A percentile compares a stretch with the other conserved stretches of the same genome.
Conservation (phyloP, 1,140 invertebrate species). For the Hyposmocoma kahamanoa region DNA sequence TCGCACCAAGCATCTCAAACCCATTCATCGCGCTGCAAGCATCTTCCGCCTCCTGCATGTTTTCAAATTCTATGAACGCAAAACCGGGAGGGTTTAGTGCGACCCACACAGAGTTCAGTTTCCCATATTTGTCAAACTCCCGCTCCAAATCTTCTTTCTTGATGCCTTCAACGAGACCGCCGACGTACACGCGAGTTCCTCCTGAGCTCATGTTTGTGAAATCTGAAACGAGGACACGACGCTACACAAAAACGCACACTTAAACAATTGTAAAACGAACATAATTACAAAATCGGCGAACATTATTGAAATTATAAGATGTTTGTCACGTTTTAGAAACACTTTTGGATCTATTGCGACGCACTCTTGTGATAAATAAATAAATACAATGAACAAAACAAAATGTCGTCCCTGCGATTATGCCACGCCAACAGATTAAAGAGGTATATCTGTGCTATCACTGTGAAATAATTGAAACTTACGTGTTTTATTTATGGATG, state of each 20-base stretch:
- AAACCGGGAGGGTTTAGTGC: conserved; percentile 88
- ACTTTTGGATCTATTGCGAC: too few relatives aligned
- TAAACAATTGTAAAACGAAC: too few relatives aligned
- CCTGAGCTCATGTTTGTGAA: conserved; percentile 61
- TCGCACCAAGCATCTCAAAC: conserved; percentile 85
- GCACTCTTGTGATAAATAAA: conserved; percentile 27
- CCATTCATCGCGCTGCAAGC: conserved; percentile 95
- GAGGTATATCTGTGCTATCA: too few relatives aligned
- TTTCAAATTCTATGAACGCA: conserved; percentile 99
- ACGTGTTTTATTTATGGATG: neutral
- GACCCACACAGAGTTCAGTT: conserved; percentile 94
- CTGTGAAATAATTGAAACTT: neutral
- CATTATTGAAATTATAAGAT: too few relatives aligned
- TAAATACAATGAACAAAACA: conserved; percentile 64
- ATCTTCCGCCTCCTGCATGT: conserved; percentile 94
- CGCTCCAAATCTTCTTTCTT: conserved; percentile 92
- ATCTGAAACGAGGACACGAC: conserved; percentile 31
- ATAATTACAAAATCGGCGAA: too few relatives aligned
- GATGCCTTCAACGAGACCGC: conserved; percentile 86
- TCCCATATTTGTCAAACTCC: conserved; percentile 92
- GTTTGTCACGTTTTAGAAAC: too few relatives aligned
- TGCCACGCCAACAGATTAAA: conserved; percentile 41
- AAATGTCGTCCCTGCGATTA: conserved; percentile 58
- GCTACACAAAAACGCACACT: neutral
- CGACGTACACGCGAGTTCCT: conserved; percentile 88